Evolutionary conservation across 2,113 vertebrate genomes (phyloP), one percentile per base, ranked within the genome.

Genomic region (Lichenostomus cassidix): DNA sequence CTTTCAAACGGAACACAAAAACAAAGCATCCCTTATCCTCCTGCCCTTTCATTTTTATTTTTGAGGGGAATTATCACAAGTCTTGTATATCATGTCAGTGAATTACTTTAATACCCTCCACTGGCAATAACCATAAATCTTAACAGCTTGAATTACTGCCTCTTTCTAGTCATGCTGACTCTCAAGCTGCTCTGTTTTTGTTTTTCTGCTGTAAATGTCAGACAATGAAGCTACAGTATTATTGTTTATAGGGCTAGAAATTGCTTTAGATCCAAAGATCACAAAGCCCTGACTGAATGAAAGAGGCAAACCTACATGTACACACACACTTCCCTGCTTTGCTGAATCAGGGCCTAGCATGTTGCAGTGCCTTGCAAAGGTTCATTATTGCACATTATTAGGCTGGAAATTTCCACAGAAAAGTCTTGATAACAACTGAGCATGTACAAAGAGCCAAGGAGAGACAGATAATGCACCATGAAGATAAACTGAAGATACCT

Each of bases 181-280:
- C 79, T 94, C 91, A 95, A 90, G 85, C 87, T 94, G 92, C 73
- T 95, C 87, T 64, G 60, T 8, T 95, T 93, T 95, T 95, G 83
- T 46, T 96, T 90, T 87, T 88, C 74, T 75, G 80, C 29, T 82
- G 83, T 67, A 76, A 81, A 68, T 64, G 87, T 77, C 82, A 92
- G 76, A 95, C 73, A 94, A 24, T 29, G 68, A 91, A 92, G 80
- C 65, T 58, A 35, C 37, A 64, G 28, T 23, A 31, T 73, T 87
- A 70, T 23, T 78, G 52, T 69, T 82, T 76, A 71, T 47, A 84
- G 67, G n/a, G 35, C 59, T 55, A 58, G 88, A 89, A 86, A 81
- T 33, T 60, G 37, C 52, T 91, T 60, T 49, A 14, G 31, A 80
- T 80, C 41, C 63, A 77, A 64, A 91, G 79, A 89, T 41, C 52